Percentiles rank a stretch among this genome's conserved stretches.
These are phyloP conservation scores for Crotalus viridis DNA, from an alignment of 2,113 vertebrate genomes.

Conservation along the genomic window DNA sequence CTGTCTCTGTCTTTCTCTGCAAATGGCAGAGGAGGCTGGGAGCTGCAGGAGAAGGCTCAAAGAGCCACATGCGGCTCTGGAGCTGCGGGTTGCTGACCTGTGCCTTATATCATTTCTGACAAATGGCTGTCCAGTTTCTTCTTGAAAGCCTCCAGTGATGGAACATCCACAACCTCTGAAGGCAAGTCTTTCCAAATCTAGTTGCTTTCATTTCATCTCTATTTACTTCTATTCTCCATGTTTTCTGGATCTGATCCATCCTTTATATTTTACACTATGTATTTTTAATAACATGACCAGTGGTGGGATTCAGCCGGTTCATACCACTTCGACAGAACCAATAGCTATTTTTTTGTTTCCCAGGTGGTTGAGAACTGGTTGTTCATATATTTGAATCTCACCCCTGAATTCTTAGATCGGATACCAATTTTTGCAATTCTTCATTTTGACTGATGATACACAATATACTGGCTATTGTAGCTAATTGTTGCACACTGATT, in stretches of 20 bases:
- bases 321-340: too few species aligned
- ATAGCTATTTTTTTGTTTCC: too few species aligned
- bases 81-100: too few species aligned
- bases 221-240: neutral
- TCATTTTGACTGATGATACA: neutral
- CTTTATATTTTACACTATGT: neutral
- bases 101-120: neutral
- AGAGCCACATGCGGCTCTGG: too few species aligned
- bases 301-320: too few species aligned
- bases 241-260: neutral
- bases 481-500: neutral
- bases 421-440: neutral
- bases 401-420: neutral
- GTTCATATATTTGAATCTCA: too few species aligned
- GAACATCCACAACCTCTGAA: too few species aligned
- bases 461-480: neutral
- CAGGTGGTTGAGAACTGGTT: too few species aligned
- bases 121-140: neutral
- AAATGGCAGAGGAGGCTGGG: too few species aligned
- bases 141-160: neutral
- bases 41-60: too few species aligned
- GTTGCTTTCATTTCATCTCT: constrained; percentile 20
- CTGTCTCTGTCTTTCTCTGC: too few species aligned
- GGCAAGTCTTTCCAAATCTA: neutral
- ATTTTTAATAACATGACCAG: neutral